phyloP scores from a whole-genome alignment of 2,797 vertebrate species.

The Lycodopsis pacificus region DNA sequence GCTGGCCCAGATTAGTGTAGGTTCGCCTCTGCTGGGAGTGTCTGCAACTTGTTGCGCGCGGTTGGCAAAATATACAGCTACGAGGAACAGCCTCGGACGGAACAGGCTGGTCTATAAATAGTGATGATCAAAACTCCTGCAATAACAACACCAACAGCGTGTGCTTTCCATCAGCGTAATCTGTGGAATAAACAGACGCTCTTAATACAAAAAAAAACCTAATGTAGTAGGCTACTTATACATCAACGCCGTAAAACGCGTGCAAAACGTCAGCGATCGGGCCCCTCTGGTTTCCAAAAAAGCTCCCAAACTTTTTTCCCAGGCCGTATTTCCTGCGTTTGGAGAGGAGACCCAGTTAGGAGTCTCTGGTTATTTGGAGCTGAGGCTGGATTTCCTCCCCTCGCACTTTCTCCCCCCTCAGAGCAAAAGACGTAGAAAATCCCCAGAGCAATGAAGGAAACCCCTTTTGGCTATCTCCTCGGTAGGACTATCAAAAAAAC shows the following conservation, averaged over 20 bases:
- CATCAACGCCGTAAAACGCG: constrained; percentile 49
- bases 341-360: constrained; percentile 68
- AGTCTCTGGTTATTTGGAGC: constrained; percentile 75
- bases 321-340: constrained; percentile 82
- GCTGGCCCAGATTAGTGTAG: constrained; percentile 55
- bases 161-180: constrained; percentile 21
- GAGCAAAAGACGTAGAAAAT: constrained; percentile 44
- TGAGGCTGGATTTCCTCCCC: constrained; percentile 75
- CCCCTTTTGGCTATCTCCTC: constrained; percentile 42
- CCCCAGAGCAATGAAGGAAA: constrained; percentile 53
- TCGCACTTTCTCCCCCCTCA: constrained; percentile 36
- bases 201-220: background rate
- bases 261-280: constrained; percentile 60
- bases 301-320: constrained; percentile 78
- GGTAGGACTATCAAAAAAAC: constrained; percentile 32
- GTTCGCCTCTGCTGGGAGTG: constrained; percentile 72
- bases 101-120: constrained; percentile 81
- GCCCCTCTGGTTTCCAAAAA: constrained; percentile 66
- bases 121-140: constrained; percentile 78
- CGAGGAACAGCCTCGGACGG: constrained; percentile 71
- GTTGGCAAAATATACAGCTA: constrained; percentile 77
- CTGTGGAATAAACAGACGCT: constrained; percentile 5
- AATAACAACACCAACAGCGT: constrained; percentile 66
- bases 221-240: constrained; percentile 15
- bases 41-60: constrained; percentile 84